Evolutionary conservation across 1,140 invertebrate genomes (phyloP).

Genomic region (Drosophila sp.): DNA sequence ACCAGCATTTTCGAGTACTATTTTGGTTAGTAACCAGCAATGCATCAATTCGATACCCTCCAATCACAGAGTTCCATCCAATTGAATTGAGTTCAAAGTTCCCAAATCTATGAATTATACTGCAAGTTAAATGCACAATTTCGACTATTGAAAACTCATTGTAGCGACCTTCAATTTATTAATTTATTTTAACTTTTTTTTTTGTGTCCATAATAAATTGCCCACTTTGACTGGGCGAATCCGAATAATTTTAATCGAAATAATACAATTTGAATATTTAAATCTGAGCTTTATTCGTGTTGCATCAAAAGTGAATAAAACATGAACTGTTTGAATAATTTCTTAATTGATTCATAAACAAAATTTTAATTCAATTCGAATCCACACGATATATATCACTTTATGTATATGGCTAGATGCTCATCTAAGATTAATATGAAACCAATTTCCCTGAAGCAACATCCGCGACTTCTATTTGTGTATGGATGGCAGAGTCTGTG

Average conservation of each 20-base stretch:
- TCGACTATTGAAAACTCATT: no score
- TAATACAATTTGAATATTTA: background rate
- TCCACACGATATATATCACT: background rate
- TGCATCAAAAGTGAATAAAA: slow-evolving; percentile 4
- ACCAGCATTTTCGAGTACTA: background rate
- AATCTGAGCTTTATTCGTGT: background rate
- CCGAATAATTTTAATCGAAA: no score
- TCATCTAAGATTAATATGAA: slow-evolving; percentile 14
- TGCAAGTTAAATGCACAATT: no score
- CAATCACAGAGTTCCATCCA: no score
- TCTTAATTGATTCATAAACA: slow-evolving; percentile 5
- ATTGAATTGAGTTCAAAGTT: no score
- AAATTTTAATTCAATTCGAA: slow-evolving; percentile 11
- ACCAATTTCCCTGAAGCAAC: slow-evolving; percentile 8
- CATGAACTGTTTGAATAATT: background rate
- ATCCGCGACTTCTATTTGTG: slow-evolving; percentile 9
- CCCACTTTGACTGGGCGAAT: no score
- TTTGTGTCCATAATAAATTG: no score
- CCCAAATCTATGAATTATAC: no score
- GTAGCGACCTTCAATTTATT: no score
- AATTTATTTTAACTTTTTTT: no score
- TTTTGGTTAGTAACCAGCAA: no score
- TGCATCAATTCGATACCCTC: no score
- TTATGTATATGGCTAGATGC: background rate
- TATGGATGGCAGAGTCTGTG: background rate